Evolutionary conservation across 1,140 invertebrate species (phyloP).

Genomic region (Sitobion miscanthi): DNA sequence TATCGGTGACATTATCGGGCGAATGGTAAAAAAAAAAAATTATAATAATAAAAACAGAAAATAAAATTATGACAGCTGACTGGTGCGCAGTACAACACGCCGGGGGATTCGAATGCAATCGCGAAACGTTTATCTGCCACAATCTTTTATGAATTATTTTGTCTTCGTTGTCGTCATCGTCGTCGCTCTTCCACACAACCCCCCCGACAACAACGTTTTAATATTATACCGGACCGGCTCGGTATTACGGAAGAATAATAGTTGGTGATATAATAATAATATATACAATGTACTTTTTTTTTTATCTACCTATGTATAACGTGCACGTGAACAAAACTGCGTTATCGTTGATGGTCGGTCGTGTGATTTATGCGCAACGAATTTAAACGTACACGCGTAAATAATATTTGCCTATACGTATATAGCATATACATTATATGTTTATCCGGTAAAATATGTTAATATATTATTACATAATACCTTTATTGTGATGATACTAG

Average conservation of each 20-base stretch:
- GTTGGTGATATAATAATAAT: slow-evolving; percentile 3
- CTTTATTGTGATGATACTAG: not conserved
- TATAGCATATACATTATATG: not conserved
- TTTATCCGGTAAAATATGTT: not conserved
- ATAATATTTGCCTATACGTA: not conserved
- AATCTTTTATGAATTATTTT: not conserved
- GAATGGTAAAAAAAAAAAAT: slow-evolving; percentile 25
- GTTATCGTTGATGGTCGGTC: not conserved
- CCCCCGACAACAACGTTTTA: not conserved
- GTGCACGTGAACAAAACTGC: not conserved
- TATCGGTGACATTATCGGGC: slow-evolving; percentile 45
- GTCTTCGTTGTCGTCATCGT: not conserved
- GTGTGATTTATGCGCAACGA: slow-evolving; percentile 23
- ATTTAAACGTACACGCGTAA: not conserved
- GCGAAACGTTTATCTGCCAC: slow-evolving; percentile 41
- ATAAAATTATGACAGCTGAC: slow-evolving; percentile 44
- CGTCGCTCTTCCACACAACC: not conserved
- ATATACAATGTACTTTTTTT: not conserved
- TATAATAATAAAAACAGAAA: not conserved
- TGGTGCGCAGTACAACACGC: not conserved
- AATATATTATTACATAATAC: not conserved
- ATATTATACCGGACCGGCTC: not conserved
- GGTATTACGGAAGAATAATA: not conserved
- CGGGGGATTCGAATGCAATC: not conserved
- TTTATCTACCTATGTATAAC: not conserved